These are phyloP conservation scores for Athene noctua DNA, from an alignment of 2,113 vertebrate genomes.

Conservation along the genomic window DNA sequence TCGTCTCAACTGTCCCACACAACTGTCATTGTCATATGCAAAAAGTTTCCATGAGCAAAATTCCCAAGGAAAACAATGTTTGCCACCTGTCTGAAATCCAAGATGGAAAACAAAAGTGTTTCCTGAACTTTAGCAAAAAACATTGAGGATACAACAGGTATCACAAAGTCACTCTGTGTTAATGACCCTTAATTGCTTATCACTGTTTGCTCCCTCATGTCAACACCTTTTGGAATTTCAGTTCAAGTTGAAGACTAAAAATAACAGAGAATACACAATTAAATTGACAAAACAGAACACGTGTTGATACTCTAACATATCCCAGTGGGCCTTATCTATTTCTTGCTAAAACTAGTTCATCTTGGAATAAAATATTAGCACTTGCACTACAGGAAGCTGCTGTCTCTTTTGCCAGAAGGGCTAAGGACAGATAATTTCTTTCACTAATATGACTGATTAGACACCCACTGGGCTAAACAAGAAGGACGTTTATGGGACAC, in stretches of 20 bases:
- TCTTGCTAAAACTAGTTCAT: neutral
- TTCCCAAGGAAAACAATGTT: neutral
- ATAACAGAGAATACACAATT: neutral
- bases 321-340: neutral
- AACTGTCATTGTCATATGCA: neutral
- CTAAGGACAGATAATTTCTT: neutral
- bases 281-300: neutral
- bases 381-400: neutral
- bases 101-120: neutral
- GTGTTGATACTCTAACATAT: neutral
- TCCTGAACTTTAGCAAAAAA: neutral
- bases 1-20: neutral
- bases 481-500: neutral
- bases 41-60: neutral
- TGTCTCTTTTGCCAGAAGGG: neutral
- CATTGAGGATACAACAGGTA: neutral
- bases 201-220: neutral
- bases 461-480: neutral
- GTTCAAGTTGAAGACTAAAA: conserved; percentile 13
- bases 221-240: neutral
- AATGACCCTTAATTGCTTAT: neutral
- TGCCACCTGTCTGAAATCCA: neutral
- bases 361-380: neutral
- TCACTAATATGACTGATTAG: neutral
- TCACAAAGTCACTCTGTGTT: neutral